Conservation (phyloP, 2,113 vertebrate genomes). For the Thunnus maccoyii region DNA sequence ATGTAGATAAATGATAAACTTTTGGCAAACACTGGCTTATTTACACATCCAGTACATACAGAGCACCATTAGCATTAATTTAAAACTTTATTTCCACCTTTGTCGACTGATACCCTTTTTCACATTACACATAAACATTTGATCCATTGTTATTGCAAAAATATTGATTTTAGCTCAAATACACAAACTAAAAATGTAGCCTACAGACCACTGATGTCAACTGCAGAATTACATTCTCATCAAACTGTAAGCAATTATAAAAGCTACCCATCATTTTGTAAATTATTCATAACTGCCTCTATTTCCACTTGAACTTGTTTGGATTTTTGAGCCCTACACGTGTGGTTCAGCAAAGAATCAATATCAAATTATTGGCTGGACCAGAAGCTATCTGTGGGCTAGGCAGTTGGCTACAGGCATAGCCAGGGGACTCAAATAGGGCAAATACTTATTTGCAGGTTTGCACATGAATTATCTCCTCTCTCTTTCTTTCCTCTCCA, state of each 20-base stretch:
- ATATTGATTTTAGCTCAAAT: background rate
- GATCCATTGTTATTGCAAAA: background rate
- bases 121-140: background rate
- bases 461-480: conserved; percentile 4
- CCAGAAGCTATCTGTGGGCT: conserved; percentile 15
- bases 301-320: background rate
- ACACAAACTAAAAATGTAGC: too few species aligned
- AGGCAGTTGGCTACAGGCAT: conserved; percentile 18
- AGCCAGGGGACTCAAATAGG: conserved; percentile 18
- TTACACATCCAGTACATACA: too few species aligned
- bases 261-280: background rate
- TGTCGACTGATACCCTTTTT: background rate
- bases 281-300: background rate
- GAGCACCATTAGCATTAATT: too few species aligned
- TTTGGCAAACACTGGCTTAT: too few species aligned
- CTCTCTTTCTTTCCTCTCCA: conserved; percentile 8
- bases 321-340: background rate
- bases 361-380: conserved; percentile 15
- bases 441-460: conserved; percentile 17
- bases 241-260: background rate
- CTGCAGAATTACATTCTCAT: background rate
- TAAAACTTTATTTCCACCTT: too few species aligned
- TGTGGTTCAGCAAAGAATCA: background rate
- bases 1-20: too few species aligned
- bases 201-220: background rate